A percentile compares a stretch with the other conserved stretches of the same genome.
Conservation (phyloP, 1,140 invertebrate genomes). For the Aphaenogaster rudis region DNA sequence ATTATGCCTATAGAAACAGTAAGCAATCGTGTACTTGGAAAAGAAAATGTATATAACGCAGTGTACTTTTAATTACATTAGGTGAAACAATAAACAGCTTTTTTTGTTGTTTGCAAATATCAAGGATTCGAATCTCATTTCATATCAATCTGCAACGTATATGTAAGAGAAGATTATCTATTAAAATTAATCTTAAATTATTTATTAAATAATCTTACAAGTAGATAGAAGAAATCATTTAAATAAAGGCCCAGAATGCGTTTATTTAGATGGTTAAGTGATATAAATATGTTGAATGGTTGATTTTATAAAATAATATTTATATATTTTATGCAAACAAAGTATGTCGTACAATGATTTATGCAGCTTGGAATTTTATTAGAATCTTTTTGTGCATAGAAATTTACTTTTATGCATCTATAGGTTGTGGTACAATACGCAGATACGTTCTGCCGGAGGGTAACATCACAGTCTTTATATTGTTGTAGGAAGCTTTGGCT, state of each 20-base stretch:
- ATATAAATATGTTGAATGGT: background rate
- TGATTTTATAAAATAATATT: constrained; percentile 19
- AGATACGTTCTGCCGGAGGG: constrained; percentile 95
- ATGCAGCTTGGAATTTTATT: constrained; percentile 32
- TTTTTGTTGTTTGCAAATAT: constrained; percentile 87
- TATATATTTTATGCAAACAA: constrained; percentile 8
- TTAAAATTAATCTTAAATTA: background rate
- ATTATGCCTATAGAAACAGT: constrained; percentile 86
- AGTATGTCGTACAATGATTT: background rate
- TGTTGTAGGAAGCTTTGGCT: constrained; percentile 90
- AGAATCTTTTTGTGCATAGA: constrained; percentile 38
- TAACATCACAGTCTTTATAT: constrained; percentile 89
- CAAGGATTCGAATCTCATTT: constrained; percentile 69
- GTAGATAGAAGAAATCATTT: background rate
- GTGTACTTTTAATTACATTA: constrained; percentile 87
- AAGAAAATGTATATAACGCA: constrained; percentile 86
- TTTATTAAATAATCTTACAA: background rate
- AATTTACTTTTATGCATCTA: constrained; percentile 58
- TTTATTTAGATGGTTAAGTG: background rate
- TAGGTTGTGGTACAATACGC: constrained; percentile 90
- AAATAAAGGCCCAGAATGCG: background rate
- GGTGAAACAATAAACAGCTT: constrained; percentile 86
- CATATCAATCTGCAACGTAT: constrained; percentile 20
- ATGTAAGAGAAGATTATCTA: background rate
- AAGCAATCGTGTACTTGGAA: constrained; percentile 86